Base-by-base conservation (phyloP, 2,797 vertebrate genomes). In the Oreochromis grahami region DNA sequence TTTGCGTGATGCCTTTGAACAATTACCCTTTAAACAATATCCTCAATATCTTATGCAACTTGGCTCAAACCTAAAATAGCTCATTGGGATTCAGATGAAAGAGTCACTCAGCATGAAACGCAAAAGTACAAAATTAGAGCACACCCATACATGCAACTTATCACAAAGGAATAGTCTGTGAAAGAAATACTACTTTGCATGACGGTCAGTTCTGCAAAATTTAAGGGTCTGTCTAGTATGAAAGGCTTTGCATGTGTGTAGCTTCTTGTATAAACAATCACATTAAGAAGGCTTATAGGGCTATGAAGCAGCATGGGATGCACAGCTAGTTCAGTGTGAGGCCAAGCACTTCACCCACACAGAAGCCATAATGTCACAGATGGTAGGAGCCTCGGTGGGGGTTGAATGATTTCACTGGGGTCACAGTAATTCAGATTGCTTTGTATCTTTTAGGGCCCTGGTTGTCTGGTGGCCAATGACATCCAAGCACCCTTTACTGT, bases 341-440 rank as follows among this genome's bases (percentile, higher is more conserved):
- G 94, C 93, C 89, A 90, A 83, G 26, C 82, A 79, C 74, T 92
- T 93, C 92, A 77, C 87, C 86, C 91, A 94, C 91, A 81, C 90
- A 85, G 84, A 91, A 92, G 86, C 91, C 77, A 43, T 87, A 88
- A 93, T 92, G 93, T 92, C 92, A 92, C 91, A 95, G 93, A 93
- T 93, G 94, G 86, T 81, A 70, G 85, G 83, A 86, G 86, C 81
- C 88, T 86, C 90, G 3, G 92, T 65, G 82, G 91, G 88, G 81
- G 86, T 68, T 81, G 88, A 82, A 84, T 86, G 83, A 89, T 88
- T 93, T 90, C 82, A 87, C 38, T n/a, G 80, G 88, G 88, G 91
- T 89, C 90, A 86, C 85, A 89, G 89, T 86, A 32, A 84, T 90
- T 86, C 77, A 78, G 58, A 82, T 89, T 87, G 78, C 83, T 86